Base-by-base conservation (phyloP, 2,888 invertebrate genomes). In the Alloscopus bannaensis region DNA sequence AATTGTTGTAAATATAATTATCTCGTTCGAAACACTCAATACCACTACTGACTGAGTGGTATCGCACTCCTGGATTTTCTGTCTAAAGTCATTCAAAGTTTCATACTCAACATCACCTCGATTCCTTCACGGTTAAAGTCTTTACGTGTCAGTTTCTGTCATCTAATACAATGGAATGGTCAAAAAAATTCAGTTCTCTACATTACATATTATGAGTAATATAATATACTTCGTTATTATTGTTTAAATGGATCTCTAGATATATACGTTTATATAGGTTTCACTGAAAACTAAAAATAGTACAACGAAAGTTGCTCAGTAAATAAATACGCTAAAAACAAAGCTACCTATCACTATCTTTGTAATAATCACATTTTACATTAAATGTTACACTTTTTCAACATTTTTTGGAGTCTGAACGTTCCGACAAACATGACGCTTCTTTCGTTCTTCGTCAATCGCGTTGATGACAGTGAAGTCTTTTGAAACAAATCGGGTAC, bases 91-190 rank as follows among this genome's bases (percentile, higher is more conserved):
- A 31, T 16, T 31, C 16, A 20, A 31, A 6, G 29, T 52, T 29
- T 28, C 3, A 28, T 47, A 18, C 50, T 59, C 8, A 47, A 59
- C 52, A 20, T 50, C n/a, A n/a, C n/a, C 47, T 36, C 16, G 65
- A 45, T 68, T 50, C 11, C 50, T 18, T 55, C 55, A 55, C 55
- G 55, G 55, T 55, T 65, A 47, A 60, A 60, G 59, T 60, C 59
- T 60, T n/a, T n/a, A n/a, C n/a, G 36, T 60, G 59, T 60, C 59
- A 60, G 50, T 65, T 57, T 68, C 66, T 76, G 60, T 76, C 76
- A 76, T 76, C 76, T 69, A 69, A 62, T 29, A 68, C 18, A 59
- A 52, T 76, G 76, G 76, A 76, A 76, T 76, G 76, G 76, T 76
- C 69, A 75, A 66, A 57, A 50, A 64, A 36, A 52, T 71, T 60